Evolutionary conservation across 2,888 invertebrate genomes (phyloP).

Genomic region (Frankliniella intonsa): DNA sequence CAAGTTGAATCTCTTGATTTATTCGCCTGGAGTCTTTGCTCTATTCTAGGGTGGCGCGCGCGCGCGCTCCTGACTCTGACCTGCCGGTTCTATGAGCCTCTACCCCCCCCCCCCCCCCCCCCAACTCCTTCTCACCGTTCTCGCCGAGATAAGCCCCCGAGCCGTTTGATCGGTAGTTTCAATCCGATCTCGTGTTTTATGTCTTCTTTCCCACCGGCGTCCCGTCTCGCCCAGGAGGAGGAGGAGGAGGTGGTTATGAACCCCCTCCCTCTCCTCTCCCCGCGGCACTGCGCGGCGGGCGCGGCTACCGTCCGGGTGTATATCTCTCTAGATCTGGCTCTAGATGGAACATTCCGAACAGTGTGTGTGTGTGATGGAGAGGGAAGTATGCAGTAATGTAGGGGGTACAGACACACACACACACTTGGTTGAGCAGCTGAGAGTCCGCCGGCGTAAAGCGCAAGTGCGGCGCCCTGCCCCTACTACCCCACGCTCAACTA

Average conservation of each 20-base stretch:
- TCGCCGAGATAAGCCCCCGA: not conserved
- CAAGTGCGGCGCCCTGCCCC: no score
- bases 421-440: no score
- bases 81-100: no score
- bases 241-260: not conserved
- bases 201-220: slow-evolving; percentile 17
- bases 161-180: slow-evolving; percentile 12
- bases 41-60: not conserved
- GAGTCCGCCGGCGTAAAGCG: no score
- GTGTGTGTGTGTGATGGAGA: slow-evolving; percentile 1
- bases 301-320: not conserved
- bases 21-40: not conserved
- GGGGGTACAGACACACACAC: no score
- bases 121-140: not conserved
- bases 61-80: no score
- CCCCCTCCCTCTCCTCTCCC: not conserved
- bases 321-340: not conserved
- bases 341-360: not conserved
- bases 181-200: slow-evolving; percentile 23
- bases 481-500: no score
- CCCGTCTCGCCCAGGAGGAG: not conserved
- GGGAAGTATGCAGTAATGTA: no score
- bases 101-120: no score
- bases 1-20: not conserved
- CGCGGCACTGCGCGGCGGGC: not conserved